Evolutionary conservation across 2,888 invertebrate species (phyloP).

Genomic region (Fragum whitleyi): DNA sequence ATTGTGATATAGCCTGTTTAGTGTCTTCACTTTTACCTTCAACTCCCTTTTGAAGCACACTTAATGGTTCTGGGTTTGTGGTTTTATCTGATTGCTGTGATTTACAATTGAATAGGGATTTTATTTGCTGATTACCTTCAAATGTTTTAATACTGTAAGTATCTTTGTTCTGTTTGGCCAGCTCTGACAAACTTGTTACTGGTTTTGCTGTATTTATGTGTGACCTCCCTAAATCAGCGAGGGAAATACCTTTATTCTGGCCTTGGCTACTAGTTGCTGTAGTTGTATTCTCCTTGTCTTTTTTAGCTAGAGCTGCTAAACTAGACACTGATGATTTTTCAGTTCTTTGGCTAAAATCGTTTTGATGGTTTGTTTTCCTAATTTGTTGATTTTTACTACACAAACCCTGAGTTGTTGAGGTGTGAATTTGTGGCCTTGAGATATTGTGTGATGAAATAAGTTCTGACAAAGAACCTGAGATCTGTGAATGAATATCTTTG

Average conservation of each 20-base stretch:
- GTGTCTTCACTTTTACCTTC: too few relatives aligned
- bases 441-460: conserved; percentile 2
- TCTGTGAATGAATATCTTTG: conserved; percentile 3
- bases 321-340: neutral
- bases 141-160: neutral
- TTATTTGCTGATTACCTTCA: neutral
- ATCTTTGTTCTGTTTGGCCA: neutral
- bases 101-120: too few relatives aligned
- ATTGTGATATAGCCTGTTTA: neutral
- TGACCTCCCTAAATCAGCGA: conserved; percentile 1
- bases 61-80: too few relatives aligned
- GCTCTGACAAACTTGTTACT: neutral
- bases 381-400: neutral
- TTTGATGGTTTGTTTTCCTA: neutral
- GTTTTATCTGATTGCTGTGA: too few relatives aligned
- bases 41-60: too few relatives aligned
- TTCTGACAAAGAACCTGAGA: conserved; percentile 7
- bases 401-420: neutral
- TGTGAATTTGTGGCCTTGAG: neutral
- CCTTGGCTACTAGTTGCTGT: neutral
- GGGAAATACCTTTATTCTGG: neutral
- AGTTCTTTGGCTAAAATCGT: neutral
- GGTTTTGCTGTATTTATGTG: neutral
- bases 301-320: neutral
- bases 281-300: neutral